Percentiles rank a stretch among this genome's conserved stretches.
Evolutionary conservation across 2,113 vertebrate genomes (phyloP).

Genomic region (Dipodomys merriami): DNA sequence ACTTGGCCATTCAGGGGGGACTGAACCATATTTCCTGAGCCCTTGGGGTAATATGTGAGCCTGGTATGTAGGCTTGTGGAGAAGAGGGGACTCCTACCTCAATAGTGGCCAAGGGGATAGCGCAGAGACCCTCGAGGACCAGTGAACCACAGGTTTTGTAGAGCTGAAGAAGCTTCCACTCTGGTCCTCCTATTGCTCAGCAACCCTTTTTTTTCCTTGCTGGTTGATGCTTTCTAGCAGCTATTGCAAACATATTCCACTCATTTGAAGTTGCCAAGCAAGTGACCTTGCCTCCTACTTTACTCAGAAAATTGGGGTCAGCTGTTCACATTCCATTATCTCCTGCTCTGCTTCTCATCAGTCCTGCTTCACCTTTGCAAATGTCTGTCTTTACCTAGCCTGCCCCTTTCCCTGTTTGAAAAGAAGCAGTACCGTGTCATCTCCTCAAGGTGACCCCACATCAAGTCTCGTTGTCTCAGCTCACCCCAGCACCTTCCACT

Average conservation of each 20-base stretch:
- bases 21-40: background rate
- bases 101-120: background rate
- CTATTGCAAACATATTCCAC: background rate
- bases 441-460: background rate
- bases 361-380: background rate
- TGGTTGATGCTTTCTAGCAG: background rate
- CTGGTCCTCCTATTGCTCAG: background rate
- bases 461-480: background rate
- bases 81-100: background rate
- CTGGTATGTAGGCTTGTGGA: background rate
- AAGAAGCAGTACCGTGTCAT: background rate
- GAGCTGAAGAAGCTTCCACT: background rate
- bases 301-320: conserved; percentile 33
- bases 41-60: background rate
- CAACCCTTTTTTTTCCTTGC: conserved; percentile 31
- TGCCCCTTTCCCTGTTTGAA: background rate
- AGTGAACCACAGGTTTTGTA: background rate
- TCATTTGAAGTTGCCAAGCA: conserved; percentile 37
- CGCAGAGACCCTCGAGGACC: background rate
- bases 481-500: background rate
- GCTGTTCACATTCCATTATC: background rate
- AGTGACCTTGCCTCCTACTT: conserved; percentile 35
- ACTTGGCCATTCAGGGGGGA: background rate
- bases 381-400: background rate
- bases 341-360: background rate